Base-by-base conservation (phyloP, 2,888 invertebrate genomes). In the Physocephala rufipes region DNA sequence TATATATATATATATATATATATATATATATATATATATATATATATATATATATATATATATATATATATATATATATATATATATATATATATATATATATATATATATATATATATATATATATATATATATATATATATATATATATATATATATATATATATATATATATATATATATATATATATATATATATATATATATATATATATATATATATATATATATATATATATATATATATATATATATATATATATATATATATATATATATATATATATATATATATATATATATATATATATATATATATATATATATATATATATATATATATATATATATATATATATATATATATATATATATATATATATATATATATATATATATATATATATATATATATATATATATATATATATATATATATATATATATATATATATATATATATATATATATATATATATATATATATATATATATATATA, bases 261-360 rank as follows among this genome's bases (percentile, higher is more conserved):
- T 45, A 45, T 45, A 45, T 45, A 45, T 45, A 45, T 45, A 45
- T 45, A 45, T 49, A 49, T 49, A 49, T 49, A 49, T 49, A 49
- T 49, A 49, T 49, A 49, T 5, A 12, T 12, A 49, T 12, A 12
- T 49, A 5, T 49, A 5, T 2, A 49, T 5, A 49, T 5, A 49
- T 12, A 5, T 49, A 12, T 2, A 3, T 12, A 19, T 49, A 3
- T 5, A 19, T 49, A 19, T 49, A 19, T 49, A n/a, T 49, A 19
- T 49, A n/a, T 49, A 19, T 49, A n/a, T 49, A 19, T 49, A n/a
- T 49, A 3, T 49, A 49, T 2, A 12, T 49, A 49, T 71, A 69
- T 49, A 71, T 67, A 53, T 74, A 74, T 72, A 58, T 70, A 71
- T 65, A 74, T 71, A 71, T 67, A 73, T 45, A 70, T 74, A 53